Percentiles rank a stretch among this genome's conserved stretches.
Conservation (phyloP, 2,113 vertebrate species). For the Phocoena sinus region DNA sequence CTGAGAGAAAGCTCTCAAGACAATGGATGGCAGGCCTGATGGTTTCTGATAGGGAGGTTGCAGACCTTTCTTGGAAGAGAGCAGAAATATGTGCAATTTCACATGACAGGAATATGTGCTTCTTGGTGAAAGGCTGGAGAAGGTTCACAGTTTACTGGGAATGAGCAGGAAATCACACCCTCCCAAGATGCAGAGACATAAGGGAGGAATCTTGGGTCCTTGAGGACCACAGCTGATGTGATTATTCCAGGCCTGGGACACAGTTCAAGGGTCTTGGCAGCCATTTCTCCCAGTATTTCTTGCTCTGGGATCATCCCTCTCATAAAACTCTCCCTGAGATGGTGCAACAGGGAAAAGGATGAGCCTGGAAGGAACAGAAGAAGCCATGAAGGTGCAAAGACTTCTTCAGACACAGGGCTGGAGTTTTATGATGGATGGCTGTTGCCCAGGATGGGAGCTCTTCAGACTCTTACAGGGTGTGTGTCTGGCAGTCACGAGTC, state of each 20-base stretch:
- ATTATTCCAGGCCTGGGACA: not conserved
- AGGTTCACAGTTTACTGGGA: slow-evolving; percentile 26
- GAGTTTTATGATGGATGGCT: not conserved
- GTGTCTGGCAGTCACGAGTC: not conserved
- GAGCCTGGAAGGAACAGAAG: not conserved
- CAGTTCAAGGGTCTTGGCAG: not conserved
- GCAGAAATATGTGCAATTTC: not conserved
- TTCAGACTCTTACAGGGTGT: not conserved
- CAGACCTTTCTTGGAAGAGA: not conserved
- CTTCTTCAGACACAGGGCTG: not conserved
- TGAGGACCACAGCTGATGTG: not conserved
- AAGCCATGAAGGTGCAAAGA: not conserved
- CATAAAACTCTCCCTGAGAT: not conserved
- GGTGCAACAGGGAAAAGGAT: not conserved
- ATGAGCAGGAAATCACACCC: slow-evolving; percentile 43
- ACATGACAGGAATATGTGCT: not conserved
- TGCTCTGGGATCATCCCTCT: not conserved
- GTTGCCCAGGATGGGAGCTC: not conserved
- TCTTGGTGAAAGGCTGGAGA: not conserved
- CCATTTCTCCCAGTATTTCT: not conserved
- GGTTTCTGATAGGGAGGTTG: not conserved
- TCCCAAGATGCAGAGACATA: slow-evolving; percentile 28
- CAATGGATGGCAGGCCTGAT: no score
- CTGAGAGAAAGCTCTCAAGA: not conserved
- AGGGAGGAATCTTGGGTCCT: not conserved